Conservation (phyloP, 2,888 invertebrate species). For the Rhabditophanes sp. region DNA sequence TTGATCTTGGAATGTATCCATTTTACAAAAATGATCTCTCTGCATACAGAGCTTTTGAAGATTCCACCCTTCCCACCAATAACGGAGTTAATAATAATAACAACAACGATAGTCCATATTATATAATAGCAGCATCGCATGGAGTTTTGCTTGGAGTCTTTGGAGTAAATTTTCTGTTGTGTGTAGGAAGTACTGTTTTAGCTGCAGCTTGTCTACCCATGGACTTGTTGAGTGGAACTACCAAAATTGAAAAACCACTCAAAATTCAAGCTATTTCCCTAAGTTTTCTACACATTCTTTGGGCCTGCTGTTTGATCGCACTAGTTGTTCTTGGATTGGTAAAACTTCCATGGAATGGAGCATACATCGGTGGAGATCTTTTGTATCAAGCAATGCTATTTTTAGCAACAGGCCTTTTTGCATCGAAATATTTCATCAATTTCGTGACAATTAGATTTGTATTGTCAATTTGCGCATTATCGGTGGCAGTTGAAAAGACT, state of each 20-base stretch:
- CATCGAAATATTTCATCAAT: slow-evolving; percentile 18
- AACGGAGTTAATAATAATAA: slow-evolving; percentile 1
- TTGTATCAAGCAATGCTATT: slow-evolving; percentile 37
- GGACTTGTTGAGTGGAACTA: slow-evolving; percentile 1
- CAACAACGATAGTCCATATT: slow-evolving; percentile 16
- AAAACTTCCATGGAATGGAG: slow-evolving; percentile 34
- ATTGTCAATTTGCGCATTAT: slow-evolving; percentile 23
- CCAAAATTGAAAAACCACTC: slow-evolving; percentile 2
- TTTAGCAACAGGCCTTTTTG: slow-evolving; percentile 27
- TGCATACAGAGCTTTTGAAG: slow-evolving; percentile 14
- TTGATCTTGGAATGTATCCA: slow-evolving; percentile 38
- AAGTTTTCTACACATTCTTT: slow-evolving; percentile 29
- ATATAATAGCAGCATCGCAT: slow-evolving; percentile 33
- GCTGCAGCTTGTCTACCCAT: slow-evolving; percentile 25
- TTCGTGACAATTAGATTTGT: slow-evolving; percentile 28
- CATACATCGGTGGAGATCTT: slow-evolving; percentile 36
- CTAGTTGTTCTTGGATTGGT: slow-evolving; percentile 32
- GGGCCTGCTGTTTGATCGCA: slow-evolving; percentile 30
- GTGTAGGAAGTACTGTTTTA: slow-evolving; percentile 23
- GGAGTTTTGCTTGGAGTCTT: slow-evolving; percentile 33
- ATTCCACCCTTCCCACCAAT: neutral
- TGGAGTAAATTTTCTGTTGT: slow-evolving; percentile 28
- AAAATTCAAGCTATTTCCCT: slow-evolving; percentile 7
- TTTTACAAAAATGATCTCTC: slow-evolving; percentile 39
- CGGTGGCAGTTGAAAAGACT: slow-evolving; percentile 33